Conservation (phyloP, 2,113 vertebrate species). For the Limnothrissa miodon region DNA sequence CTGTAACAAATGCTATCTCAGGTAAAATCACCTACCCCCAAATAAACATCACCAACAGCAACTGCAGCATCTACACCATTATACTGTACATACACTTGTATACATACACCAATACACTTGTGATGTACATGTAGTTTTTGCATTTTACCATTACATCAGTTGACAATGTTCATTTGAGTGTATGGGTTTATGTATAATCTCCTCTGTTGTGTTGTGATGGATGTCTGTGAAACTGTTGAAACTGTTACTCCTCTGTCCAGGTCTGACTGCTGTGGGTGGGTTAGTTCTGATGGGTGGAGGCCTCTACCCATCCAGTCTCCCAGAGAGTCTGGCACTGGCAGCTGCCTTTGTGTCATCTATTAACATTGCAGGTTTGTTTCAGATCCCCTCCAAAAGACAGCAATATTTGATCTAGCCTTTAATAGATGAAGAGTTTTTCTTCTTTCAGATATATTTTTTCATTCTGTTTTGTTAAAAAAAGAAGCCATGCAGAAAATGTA, state of each 20-base stretch:
- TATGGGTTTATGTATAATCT: slow-evolving; percentile 3
- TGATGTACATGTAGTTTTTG: too few relatives aligned
- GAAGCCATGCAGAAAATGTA: neutral
- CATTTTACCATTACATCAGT: too few relatives aligned
- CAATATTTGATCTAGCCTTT: neutral
- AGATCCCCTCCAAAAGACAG: neutral
- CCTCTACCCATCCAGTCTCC: slow-evolving; percentile 67
- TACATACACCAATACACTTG: too few relatives aligned
- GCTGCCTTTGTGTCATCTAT: slow-evolving; percentile 80
- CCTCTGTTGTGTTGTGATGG: neutral
- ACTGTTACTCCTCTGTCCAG: slow-evolving; percentile 41
- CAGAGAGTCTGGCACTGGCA: slow-evolving; percentile 71
- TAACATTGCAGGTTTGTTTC: slow-evolving; percentile 72
- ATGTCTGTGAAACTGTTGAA: neutral
- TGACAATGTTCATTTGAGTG: neutral
- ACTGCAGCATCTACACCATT: neutral
- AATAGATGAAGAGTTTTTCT: neutral
- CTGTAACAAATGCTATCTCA: slow-evolving; percentile 98
- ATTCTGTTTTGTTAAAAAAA: neutral
- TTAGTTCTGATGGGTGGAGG: slow-evolving; percentile 78
- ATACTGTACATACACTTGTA: too few relatives aligned
- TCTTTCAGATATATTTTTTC: too few relatives aligned
- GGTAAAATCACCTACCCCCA: slow-evolving; percentile 73
- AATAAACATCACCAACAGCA: neutral
- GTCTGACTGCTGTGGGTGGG: slow-evolving; percentile 78